A percentile compares a stretch with the other conserved stretches of the same genome.
Evolutionary conservation across 2,888 invertebrate genomes (phyloP).

Genomic region (Luperina nickerlii): DNA sequence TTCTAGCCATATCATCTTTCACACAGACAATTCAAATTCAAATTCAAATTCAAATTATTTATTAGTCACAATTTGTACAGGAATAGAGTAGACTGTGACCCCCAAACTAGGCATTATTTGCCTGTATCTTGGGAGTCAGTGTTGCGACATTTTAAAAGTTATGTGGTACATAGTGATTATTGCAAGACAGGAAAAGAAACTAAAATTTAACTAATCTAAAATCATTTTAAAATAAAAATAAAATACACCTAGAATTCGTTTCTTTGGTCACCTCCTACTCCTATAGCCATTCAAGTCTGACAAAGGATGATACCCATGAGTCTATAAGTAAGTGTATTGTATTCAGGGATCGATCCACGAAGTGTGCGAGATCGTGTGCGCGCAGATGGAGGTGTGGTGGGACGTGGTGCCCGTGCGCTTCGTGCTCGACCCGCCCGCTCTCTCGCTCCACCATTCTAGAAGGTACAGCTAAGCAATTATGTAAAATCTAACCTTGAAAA

Average conservation of each 20-base stretch:
- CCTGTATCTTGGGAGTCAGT: no score
- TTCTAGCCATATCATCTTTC: neutral
- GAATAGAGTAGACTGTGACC: no score
- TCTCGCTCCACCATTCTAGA: slow-evolving; percentile 74
- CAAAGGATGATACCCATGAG: neutral
- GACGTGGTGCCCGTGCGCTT: slow-evolving; percentile 80
- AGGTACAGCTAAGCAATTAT: slow-evolving; percentile 68
- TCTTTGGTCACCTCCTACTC: neutral
- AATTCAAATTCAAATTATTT: no score
- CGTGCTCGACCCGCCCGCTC: slow-evolving; percentile 74
- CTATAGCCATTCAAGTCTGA: no score
- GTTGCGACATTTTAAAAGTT: no score
- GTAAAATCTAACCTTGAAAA: neutral
- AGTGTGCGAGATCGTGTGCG: slow-evolving; percentile 78
- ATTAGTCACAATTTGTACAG: no score
- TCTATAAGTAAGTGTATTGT: neutral
- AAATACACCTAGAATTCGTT: no score
- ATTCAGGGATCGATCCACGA: slow-evolving; percentile 69
- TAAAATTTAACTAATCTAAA: no score
- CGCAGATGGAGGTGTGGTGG: slow-evolving; percentile 86
- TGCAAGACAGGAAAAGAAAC: no score
- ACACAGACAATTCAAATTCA: neutral
- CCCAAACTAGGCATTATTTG: no score
- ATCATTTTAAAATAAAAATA: no score
- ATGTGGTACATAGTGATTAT: no score